These are phyloP conservation scores for Sphaerodactylus townsendi DNA, from an alignment of 2,113 vertebrate genomes.

Conservation along the genomic window DNA sequence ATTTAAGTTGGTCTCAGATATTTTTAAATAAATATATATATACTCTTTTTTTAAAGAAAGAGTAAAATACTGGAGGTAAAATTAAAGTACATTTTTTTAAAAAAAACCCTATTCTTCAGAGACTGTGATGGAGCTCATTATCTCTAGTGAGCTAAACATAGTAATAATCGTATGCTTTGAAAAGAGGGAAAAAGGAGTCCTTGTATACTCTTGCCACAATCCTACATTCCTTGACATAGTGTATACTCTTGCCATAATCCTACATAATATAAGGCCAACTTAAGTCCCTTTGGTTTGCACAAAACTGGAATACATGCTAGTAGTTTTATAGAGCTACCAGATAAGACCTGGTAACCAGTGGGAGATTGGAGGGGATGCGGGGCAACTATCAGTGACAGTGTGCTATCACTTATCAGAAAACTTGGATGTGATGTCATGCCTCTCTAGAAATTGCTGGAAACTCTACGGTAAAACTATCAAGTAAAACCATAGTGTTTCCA, in stretches of 20 bases:
- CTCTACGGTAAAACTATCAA: too few species aligned
- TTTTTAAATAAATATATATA: conserved; percentile 38
- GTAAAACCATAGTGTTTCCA: too few species aligned
- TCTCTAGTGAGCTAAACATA: neutral
- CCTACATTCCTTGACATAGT: neutral
- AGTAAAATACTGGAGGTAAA: conserved; percentile 11
- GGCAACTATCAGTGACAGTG: too few species aligned
- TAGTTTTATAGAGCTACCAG: too few species aligned
- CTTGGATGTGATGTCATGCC: too few species aligned
- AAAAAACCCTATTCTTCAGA: neutral
- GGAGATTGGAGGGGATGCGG: too few species aligned
- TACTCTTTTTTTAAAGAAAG: conserved; percentile 21
- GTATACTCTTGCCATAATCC: neutral
- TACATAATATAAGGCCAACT: neutral
- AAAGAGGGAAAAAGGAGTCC: neutral
- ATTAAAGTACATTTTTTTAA: conserved; percentile 12
- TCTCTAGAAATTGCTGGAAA: too few species aligned
- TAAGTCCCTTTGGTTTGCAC: neutral
- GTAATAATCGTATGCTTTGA: fast-evolving
- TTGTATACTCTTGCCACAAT: neutral
- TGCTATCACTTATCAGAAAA: too few species aligned
- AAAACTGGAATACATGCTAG: too few species aligned
- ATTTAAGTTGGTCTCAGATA: conserved; percentile 47
- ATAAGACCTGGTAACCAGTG: too few species aligned
- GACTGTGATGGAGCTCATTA: conserved; percentile 12